Conservation (phyloP, 1,140 invertebrate species). For the Wasmannia auropunctata region DNA sequence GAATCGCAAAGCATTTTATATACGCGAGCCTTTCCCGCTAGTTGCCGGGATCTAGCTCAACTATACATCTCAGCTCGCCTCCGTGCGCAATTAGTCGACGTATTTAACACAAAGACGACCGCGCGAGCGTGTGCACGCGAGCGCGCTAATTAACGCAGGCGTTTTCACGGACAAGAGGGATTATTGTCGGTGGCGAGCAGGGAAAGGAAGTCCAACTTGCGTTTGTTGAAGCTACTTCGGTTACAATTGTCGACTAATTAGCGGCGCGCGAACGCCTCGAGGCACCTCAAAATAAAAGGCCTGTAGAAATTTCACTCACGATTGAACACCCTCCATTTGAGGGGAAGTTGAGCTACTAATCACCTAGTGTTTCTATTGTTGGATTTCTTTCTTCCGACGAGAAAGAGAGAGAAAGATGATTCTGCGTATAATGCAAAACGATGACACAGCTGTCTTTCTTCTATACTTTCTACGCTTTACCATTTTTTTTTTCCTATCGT, state of each 20-base stretch:
- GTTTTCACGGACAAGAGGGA: constrained; percentile 6
- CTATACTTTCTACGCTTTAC: background rate
- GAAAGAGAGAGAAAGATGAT: background rate
- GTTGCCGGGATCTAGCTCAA: constrained; percentile 72
- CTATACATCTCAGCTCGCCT: constrained; percentile 68
- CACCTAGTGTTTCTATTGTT: background rate
- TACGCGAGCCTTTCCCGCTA: constrained; percentile 46
- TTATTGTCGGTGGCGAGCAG: background rate
- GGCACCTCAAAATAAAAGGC: background rate
- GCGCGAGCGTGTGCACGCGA: background rate
- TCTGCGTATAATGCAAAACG: background rate
- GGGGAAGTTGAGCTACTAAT: constrained; percentile 7
- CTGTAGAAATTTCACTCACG: constrained; percentile 40
- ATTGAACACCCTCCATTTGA: constrained; percentile 11
- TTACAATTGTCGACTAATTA: constrained; percentile 58
- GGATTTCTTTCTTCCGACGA: background rate
- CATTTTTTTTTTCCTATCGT: background rate
- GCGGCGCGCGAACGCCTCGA: background rate
- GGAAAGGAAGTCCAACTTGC: constrained; percentile 23
- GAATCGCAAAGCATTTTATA: constrained; percentile 68
- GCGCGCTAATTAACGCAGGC: constrained; percentile 68
- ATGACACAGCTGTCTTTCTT: background rate
- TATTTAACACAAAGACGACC: constrained; percentile 62
- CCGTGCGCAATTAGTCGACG: constrained; percentile 73
- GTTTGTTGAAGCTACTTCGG: constrained; percentile 39